Evolutionary conservation across 2,888 invertebrate species (phyloP).

Genomic region (Zaprionus obscuricornis): DNA sequence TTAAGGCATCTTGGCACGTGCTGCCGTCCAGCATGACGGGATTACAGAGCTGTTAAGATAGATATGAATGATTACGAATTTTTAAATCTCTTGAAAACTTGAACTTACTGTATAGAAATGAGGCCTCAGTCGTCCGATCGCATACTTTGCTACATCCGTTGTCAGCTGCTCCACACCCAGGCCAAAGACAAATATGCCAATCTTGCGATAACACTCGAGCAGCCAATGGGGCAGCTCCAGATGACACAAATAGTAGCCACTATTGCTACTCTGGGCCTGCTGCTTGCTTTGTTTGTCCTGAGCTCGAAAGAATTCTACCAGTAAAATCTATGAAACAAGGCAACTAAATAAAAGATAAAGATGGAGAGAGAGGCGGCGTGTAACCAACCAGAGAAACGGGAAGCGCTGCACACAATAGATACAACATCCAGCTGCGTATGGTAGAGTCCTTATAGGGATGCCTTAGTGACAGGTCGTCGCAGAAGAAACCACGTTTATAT

Average conservation of each 20-base stretch:
- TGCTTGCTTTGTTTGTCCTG: constrained; percentile 45
- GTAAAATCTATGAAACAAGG: constrained; percentile 86
- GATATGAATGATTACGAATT: background rate
- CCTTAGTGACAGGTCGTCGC: constrained; percentile 95
- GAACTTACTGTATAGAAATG: constrained; percentile 92
- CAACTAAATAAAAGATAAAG: background rate
- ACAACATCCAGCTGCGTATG: constrained; percentile 90
- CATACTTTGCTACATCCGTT: constrained; percentile 97
- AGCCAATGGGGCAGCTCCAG: constrained; percentile 88
- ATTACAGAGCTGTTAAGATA: constrained; percentile 87
- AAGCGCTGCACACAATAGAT: constrained; percentile 89
- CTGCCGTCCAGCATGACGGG: constrained; percentile 86
- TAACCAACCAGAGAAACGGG: constrained; percentile 89
- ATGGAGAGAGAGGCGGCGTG: constrained; percentile 37
- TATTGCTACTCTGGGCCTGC: constrained; percentile 74
- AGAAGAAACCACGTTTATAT: constrained; percentile 95
- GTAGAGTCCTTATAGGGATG: constrained; percentile 94
- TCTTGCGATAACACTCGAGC: constrained; percentile 88
- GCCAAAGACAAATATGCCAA: constrained; percentile 94
- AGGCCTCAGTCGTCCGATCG: constrained; percentile 95
- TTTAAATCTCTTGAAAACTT: background rate
- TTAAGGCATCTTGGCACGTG: constrained; percentile 85
- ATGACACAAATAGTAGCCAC: constrained; percentile 85
- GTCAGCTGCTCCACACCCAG: constrained; percentile 92
- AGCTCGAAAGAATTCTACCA: constrained; percentile 87